These are phyloP conservation scores for Scolopax rusticola DNA, from an alignment of 2,797 vertebrate species.

Conservation along the genomic window DNA sequence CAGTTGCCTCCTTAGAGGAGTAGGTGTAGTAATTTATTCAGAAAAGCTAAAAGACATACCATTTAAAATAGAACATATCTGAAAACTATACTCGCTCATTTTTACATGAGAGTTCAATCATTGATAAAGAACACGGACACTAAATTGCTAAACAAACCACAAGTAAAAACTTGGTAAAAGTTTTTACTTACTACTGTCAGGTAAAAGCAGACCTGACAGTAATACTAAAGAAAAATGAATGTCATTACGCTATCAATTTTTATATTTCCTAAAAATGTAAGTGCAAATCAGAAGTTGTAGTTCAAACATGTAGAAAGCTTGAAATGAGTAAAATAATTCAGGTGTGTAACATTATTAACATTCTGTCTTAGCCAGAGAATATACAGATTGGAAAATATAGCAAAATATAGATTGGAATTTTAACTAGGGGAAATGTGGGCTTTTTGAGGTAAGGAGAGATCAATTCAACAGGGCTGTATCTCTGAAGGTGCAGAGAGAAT, in stretches of 20 bases:
- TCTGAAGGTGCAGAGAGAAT: neutral
- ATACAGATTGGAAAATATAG: neutral
- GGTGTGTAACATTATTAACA: neutral
- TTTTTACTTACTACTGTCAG: too few species aligned
- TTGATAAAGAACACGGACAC: neutral
- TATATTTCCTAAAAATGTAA: neutral
- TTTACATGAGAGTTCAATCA: neutral
- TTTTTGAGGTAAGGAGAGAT: neutral
- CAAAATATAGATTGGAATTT: neutral
- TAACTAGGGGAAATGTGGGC: neutral
- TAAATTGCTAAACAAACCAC: neutral
- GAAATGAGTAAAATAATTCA: constrained; percentile 45
- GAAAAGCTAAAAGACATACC: neutral
- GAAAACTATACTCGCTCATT: constrained; percentile 9
- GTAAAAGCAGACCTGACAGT: neutral
- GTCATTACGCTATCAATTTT: neutral
- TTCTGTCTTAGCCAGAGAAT: neutral
- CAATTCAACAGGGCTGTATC: neutral
- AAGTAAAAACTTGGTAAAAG: neutral
- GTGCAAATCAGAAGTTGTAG: constrained; percentile 29
- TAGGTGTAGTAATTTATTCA: neutral
- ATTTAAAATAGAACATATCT: neutral
- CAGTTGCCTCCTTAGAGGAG: neutral
- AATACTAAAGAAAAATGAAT: neutral
- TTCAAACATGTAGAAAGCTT: neutral